Evolutionary conservation across 2,888 invertebrate genomes (phyloP).

Genomic region (Apamea monoglypha): DNA sequence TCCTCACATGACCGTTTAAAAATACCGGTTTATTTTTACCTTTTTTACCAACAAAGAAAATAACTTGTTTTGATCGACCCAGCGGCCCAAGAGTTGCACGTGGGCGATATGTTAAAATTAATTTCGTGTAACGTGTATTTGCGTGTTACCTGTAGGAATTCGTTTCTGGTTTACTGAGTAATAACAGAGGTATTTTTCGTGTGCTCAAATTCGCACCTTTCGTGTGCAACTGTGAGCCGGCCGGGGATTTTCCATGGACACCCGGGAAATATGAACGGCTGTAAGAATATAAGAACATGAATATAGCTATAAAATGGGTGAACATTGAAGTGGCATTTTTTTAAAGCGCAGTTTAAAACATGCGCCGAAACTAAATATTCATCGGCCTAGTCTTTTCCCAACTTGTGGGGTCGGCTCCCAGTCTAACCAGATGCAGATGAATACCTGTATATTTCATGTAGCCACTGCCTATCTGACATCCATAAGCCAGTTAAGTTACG

Average conservation of each 20-base stretch:
- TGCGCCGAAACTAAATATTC: not conserved
- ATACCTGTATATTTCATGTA: not conserved
- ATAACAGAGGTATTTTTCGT: slow-evolving; percentile 78
- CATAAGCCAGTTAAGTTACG: not conserved
- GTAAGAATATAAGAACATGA: not conserved
- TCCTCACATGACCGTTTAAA: slow-evolving; percentile 57
- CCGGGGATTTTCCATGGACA: slow-evolving; percentile 60
- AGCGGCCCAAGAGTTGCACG: slow-evolving; percentile 64
- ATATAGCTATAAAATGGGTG: not conserved
- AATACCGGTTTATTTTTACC: slow-evolving; percentile 55
- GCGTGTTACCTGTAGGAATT: slow-evolving; percentile 81
- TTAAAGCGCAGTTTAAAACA: not conserved
- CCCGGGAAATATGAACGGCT: not conserved
- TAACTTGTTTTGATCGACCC: slow-evolving; percentile 76
- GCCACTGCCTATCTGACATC: not conserved
- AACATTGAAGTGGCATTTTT: not conserved
- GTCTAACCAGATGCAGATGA: not conserved
- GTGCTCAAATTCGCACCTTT: slow-evolving; percentile 66
- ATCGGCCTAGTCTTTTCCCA: not conserved
- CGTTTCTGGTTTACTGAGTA: slow-evolving; percentile 85
- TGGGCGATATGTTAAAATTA: slow-evolving; percentile 78
- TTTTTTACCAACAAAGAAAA: slow-evolving; percentile 72
- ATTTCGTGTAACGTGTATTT: slow-evolving; percentile 79
- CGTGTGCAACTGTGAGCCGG: slow-evolving; percentile 67
- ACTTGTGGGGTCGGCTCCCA: not conserved